Conservation (phyloP, 2,113 vertebrate species). For the Motacilla tschutschensis region DNA sequence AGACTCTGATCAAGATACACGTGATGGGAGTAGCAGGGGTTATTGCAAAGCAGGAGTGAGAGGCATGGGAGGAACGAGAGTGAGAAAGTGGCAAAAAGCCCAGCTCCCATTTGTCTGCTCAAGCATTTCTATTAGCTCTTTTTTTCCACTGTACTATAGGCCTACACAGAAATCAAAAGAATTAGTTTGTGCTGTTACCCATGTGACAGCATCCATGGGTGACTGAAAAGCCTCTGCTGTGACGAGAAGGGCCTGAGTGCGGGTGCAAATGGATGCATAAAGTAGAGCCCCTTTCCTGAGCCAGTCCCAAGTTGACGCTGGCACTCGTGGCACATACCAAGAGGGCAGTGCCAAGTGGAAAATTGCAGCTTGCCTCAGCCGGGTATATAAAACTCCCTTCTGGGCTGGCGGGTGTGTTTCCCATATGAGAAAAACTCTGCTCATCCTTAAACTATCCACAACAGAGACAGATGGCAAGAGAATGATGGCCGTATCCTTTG, state of each 20-base stretch:
- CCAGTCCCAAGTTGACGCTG: background rate
- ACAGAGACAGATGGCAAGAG: background rate
- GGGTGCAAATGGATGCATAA: background rate
- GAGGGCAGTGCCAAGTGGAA: background rate
- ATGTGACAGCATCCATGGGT: background rate
- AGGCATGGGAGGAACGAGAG: background rate
- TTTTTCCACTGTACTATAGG: background rate
- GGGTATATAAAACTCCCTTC: background rate
- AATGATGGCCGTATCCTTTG: background rate
- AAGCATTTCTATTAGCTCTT: background rate
- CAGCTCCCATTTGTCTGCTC: background rate
- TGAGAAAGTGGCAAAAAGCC: constrained; percentile 13
- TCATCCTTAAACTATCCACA: background rate
- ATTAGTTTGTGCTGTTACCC: background rate
- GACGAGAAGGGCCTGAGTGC: background rate
- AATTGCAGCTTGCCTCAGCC: background rate
- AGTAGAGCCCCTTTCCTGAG: background rate
- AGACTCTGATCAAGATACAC: background rate
- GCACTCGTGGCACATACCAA: background rate
- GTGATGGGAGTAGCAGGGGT: background rate
- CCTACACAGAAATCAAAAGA: background rate
- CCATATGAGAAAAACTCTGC: background rate
- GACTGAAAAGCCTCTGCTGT: background rate
- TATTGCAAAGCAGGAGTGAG: constrained; percentile 1
- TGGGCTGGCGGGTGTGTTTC: background rate